phyloP scores from a whole-genome alignment of 1,140 invertebrate genomes.

The Drosophila guanche region DNA sequence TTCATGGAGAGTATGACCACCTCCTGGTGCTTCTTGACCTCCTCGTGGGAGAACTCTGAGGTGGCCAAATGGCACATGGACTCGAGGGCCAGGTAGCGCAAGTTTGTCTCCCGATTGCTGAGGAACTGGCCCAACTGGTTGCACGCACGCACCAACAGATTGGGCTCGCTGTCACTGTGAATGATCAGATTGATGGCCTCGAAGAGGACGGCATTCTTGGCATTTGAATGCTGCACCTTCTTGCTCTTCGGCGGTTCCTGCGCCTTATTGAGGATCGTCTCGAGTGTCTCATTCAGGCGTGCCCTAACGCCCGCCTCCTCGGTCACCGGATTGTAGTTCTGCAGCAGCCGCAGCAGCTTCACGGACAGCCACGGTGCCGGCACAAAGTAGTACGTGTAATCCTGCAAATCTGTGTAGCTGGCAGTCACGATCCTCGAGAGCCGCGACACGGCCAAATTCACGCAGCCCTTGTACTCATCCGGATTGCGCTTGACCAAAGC shows the following conservation, averaged over 20 bases:
- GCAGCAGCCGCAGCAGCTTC: constrained; percentile 96
- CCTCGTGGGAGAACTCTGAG: constrained; percentile 99
- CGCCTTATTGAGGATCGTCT: constrained; percentile 99
- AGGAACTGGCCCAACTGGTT: constrained; percentile 99
- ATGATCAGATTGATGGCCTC: constrained; percentile 99
- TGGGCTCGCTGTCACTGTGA: constrained; percentile 99
- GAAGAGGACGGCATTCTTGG: constrained; percentile 99
- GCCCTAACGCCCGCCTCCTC: constrained; percentile 98
- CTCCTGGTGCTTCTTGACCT: constrained; percentile 99
- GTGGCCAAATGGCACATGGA: constrained; percentile 99
- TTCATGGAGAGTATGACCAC: constrained; percentile 99
- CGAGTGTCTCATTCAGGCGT: constrained; percentile 98
- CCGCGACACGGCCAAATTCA: constrained; percentile 98
- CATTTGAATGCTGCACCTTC: constrained; percentile 99
- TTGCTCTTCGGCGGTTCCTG: constrained; percentile 99
- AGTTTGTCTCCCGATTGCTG: constrained; percentile 99
- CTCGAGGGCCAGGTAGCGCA: constrained; percentile 98
- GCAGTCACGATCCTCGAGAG: constrained; percentile 98
- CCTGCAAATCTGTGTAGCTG: constrained; percentile 99
- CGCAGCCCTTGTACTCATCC: constrained; percentile 99
- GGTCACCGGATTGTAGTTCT: constrained; percentile 98
- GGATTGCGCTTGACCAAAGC: constrained; percentile 99
- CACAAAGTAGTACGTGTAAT: constrained; percentile 99
- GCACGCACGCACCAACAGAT: constrained; percentile 98
- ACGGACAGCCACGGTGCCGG: constrained; percentile 99